Evolutionary conservation across 2,113 vertebrate species (phyloP), one percentile per base, ranked within the genome.

Genomic region (Podilymbus podiceps): DNA sequence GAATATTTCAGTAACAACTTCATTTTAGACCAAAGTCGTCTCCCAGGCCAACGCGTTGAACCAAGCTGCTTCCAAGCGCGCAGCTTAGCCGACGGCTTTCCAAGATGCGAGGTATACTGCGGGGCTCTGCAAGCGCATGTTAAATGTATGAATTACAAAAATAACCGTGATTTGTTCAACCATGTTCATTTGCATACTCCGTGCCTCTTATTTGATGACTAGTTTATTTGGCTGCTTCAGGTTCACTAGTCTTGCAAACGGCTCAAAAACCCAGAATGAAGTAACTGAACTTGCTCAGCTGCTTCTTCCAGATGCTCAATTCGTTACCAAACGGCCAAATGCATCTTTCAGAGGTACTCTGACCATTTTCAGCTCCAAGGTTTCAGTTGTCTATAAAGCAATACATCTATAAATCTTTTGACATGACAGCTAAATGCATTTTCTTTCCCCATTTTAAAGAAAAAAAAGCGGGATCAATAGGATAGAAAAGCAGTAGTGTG

Each of bases 231-330:
- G 74, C 82, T 88, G 78, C 8, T 6, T 64, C 20, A 31, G 89
- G 78, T 85, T 77, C 46, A 19, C 50, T 30, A 44, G 35, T 63
- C 85, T 86, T 56, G 38, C 85, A 81, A 92, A 80, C 31, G n/a
- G 71, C 92, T 89, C 84, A 59, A 44, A 85, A 91, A 63, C 47
- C 49, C 49, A 6, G 31, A 88, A 77, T 64, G 60, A 75, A 90
- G 56, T 35, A 35, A 67, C 35, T 73, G 67, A 64, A 25, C 74
- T 88, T 33, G 55, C 67, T 94, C 72, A 80, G 88, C 40, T 90
- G 71, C 87, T 90, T 49, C 50, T 88, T 94, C 87, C 85, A 94
- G 91, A 84, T 67, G 78, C 78, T 90, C 33, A 63, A 63, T 60
- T 90, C 7, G 2, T 78, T 49, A 68, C 50, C 77, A 73, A 91